Conservation (phyloP, 2,888 invertebrate species). For the Apodemia mormo region DNA sequence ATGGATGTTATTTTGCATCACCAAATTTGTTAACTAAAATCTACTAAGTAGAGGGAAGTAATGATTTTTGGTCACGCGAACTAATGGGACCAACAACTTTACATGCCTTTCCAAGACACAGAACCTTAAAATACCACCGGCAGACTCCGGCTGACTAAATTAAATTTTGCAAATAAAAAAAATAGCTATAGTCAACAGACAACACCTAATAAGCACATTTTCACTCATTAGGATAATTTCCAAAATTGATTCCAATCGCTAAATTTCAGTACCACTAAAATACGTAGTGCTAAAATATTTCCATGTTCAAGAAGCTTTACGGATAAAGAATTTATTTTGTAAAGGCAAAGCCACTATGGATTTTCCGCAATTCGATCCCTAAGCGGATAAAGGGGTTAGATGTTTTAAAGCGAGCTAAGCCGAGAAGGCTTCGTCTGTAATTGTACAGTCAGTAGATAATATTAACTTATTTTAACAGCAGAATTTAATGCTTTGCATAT, state of each 20-base stretch:
- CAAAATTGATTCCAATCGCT: not conserved
- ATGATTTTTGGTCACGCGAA: too few relatives aligned
- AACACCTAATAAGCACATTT: not conserved
- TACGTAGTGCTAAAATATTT: conserved; percentile 3
- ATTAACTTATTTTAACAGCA: not conserved
- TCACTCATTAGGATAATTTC: not conserved
- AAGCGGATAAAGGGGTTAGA: conserved; percentile 37
- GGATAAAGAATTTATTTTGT: conserved; percentile 29
- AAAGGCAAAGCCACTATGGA: conserved; percentile 35
- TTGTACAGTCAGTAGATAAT: conserved; percentile 12
- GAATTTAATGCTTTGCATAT: not conserved
- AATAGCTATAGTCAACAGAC: not conserved
- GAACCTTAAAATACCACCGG: too few relatives aligned
- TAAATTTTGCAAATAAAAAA: too few relatives aligned
- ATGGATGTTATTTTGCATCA: too few relatives aligned
- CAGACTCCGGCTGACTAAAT: too few relatives aligned
- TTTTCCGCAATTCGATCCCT: conserved; percentile 34
- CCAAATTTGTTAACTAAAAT: too few relatives aligned
- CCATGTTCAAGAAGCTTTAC: conserved; percentile 15
- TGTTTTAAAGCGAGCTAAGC: conserved; percentile 35
- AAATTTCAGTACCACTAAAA: not conserved
- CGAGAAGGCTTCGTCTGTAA: conserved; percentile 33
- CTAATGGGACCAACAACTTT: too few relatives aligned
- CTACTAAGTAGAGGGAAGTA: too few relatives aligned
- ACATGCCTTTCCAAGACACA: too few relatives aligned